Percentiles rank a stretch among this genome's conserved stretches.
These are phyloP conservation scores for Telenomus remus DNA, from an alignment of 1,140 invertebrate species.

Conservation along the genomic window DNA sequence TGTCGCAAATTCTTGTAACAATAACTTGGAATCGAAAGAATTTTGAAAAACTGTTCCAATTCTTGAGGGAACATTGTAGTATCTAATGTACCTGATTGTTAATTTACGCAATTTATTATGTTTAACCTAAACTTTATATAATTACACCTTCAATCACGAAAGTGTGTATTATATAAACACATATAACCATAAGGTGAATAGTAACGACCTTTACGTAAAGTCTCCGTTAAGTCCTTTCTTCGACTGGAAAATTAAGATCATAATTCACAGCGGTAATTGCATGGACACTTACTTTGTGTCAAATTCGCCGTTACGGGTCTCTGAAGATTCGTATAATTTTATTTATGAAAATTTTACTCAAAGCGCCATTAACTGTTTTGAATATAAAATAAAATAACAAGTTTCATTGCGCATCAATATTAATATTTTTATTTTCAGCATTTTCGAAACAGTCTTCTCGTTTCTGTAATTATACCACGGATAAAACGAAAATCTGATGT, in stretches of 20 bases:
- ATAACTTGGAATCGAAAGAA: neutral
- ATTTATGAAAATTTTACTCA: too few species aligned
- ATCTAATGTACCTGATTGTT: conserved; percentile 8
- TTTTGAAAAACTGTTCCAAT: neutral
- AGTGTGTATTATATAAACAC: conserved; percentile 32
- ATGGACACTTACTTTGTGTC: too few species aligned
- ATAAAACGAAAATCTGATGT: too few species aligned
- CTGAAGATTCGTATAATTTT: too few species aligned
- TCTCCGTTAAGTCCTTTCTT: conserved; percentile 19
- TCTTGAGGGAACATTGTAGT: neutral
- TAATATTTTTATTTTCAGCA: too few species aligned
- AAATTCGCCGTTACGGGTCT: too few species aligned
- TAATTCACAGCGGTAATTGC: too few species aligned
- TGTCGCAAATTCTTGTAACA: neutral
- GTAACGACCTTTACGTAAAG: conserved; percentile 43
- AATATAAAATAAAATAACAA: too few species aligned
- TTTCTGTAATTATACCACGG: too few species aligned
- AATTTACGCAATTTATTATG: conserved; percentile 24
- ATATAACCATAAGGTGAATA: conserved; percentile 20
- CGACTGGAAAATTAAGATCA: conserved; percentile 27
- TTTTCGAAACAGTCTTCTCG: too few species aligned
- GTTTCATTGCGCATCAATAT: too few species aligned
- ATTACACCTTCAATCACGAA: conserved; percentile 31
- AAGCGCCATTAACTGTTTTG: too few species aligned
- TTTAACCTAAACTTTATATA: conserved; percentile 29